Percentiles rank a stretch among this genome's conserved stretches.
phyloP scores from a whole-genome alignment of 2,113 vertebrate genomes.

The Cariama cristata region DNA sequence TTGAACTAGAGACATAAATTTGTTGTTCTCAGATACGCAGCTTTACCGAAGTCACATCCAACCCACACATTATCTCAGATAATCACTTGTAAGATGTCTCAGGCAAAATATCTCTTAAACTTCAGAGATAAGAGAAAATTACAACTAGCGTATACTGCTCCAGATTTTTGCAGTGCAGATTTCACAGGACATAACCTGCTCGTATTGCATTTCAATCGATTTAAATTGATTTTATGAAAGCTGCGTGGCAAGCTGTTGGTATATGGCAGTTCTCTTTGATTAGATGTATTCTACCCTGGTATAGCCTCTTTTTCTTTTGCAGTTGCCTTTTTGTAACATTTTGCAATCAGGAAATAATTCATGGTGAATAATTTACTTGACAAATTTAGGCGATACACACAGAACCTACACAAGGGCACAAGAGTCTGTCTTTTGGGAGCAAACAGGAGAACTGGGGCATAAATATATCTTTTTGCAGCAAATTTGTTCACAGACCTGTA shows the following conservation, averaged over 20 bases:
- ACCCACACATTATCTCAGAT: not conserved
- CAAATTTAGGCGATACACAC: not conserved
- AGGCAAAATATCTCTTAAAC: constrained; percentile 5
- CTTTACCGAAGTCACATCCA: not conserved
- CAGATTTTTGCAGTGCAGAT: not conserved
- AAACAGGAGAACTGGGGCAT: not conserved
- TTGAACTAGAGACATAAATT: constrained; percentile 1
- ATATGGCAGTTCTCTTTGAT: not conserved
- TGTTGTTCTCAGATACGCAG: constrained; percentile 8
- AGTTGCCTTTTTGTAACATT: not conserved
- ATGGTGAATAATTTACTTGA: not conserved
- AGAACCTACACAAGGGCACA: not conserved
- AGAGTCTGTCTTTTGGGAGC: not conserved
- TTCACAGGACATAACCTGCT: not conserved
- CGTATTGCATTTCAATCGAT: not conserved
- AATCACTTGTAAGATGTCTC: not conserved
- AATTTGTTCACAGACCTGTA: not conserved
- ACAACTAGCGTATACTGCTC: not conserved
- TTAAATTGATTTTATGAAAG: not conserved
- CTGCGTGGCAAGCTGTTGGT: not conserved
- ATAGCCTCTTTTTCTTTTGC: not conserved
- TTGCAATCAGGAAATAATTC: not conserved
- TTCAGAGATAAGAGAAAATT: constrained; percentile 20
- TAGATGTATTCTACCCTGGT: not conserved
- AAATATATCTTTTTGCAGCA: not conserved